Evolutionary conservation across 2,888 invertebrate species (phyloP).

Genomic region (Acanthopleura granulata): DNA sequence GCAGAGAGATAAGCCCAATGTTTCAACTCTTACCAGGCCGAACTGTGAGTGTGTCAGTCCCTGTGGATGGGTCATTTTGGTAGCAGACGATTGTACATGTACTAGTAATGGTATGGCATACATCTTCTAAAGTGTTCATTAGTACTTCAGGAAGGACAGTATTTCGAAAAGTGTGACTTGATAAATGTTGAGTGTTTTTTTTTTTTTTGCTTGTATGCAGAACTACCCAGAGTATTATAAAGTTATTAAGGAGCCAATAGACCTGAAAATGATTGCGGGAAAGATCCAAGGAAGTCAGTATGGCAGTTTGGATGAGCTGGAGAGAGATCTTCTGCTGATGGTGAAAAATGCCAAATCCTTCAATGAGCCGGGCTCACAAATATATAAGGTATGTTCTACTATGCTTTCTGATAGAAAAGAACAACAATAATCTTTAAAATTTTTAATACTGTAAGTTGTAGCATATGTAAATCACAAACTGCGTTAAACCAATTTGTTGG

Average conservation of each 20-base stretch:
- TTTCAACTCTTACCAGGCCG: constrained; percentile 94
- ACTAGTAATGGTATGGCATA: too few species aligned
- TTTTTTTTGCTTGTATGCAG: constrained; percentile 64
- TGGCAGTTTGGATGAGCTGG: constrained; percentile 82
- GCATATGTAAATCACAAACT: too few species aligned
- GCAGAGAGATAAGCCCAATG: constrained; percentile 84
- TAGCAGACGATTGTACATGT: too few species aligned
- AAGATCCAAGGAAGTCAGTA: constrained; percentile 91
- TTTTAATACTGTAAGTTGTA: too few species aligned
- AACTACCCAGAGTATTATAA: constrained; percentile 96
- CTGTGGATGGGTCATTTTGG: too few species aligned
- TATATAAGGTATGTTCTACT: constrained; percentile 80
- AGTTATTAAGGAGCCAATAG: constrained; percentile 93
- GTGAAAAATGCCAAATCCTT: constrained; percentile 95
- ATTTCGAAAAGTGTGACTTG: neutral
- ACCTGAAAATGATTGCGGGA: constrained; percentile 91
- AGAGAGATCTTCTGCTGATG: constrained; percentile 90
- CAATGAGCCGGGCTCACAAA: constrained; percentile 96
- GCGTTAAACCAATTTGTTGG: too few species aligned
- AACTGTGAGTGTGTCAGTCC: constrained; percentile 72
- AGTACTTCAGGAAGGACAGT: too few species aligned
- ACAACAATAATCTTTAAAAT: too few species aligned
- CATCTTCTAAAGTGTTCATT: too few species aligned
- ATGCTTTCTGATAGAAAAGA: too few species aligned
- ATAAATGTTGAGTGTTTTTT: neutral